Evolutionary conservation across 2,113 vertebrate genomes (phyloP).

Genomic region (Malurus melanocephalus): DNA sequence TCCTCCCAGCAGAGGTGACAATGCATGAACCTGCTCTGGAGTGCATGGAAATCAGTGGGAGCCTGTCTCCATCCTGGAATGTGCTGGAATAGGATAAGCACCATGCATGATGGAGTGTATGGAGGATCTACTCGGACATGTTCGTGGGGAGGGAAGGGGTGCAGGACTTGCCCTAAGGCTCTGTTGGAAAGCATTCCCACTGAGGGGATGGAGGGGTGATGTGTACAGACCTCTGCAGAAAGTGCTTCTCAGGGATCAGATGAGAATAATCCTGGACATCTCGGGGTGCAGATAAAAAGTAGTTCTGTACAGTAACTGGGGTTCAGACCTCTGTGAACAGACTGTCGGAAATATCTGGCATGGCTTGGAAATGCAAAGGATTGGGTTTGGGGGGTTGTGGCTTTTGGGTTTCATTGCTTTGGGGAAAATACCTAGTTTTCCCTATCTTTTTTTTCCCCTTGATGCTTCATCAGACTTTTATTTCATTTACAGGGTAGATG

Average conservation of each 20-base stretch:
- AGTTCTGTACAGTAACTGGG: fast-evolving
- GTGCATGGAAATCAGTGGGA: not conserved
- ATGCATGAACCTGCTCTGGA: not conserved
- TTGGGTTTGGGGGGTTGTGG: not conserved
- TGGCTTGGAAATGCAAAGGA: not conserved
- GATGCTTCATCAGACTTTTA: not conserved
- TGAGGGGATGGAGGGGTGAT: not conserved
- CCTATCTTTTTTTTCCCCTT: not conserved
- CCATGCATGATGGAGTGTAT: fast-evolving
- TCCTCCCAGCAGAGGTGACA: not conserved
- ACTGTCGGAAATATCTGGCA: not conserved
- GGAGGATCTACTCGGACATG: fast-evolving
- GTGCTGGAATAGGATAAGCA: not conserved
- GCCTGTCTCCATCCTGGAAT: not conserved
- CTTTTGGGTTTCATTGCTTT: not conserved
- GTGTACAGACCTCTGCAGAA: not conserved
- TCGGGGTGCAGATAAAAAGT: not conserved
- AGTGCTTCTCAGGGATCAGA: not conserved
- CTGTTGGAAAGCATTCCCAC: not conserved
- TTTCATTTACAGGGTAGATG: not conserved
- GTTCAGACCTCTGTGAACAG: not conserved
- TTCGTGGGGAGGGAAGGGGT: not conserved
- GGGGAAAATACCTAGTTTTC: not conserved
- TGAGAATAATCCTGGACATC: not conserved
- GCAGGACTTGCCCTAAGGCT: too few species aligned